phyloP scores from a whole-genome alignment of 64 coral and sea anemone genomes.

The Cladopsammia gracilis region DNA sequence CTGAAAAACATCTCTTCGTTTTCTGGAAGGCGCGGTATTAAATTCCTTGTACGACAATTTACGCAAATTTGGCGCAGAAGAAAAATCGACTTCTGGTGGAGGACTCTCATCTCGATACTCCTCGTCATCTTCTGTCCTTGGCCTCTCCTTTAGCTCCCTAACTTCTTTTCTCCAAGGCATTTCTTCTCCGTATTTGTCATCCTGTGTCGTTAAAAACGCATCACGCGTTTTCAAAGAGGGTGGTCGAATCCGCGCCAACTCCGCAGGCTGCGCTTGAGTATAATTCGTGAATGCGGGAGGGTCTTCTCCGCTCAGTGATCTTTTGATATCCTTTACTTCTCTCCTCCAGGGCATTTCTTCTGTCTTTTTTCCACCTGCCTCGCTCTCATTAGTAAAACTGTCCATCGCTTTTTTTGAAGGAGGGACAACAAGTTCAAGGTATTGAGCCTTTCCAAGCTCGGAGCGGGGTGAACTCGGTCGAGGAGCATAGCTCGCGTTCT shows the following conservation, averaged over 20 bases:
- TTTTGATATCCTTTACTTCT: slow-evolving; percentile 28
- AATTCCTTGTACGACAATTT: slow-evolving; percentile 69
- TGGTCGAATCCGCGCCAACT: not conserved
- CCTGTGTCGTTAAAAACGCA: slow-evolving; percentile 8
- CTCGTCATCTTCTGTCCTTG: slow-evolving; percentile 8
- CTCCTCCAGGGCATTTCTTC: slow-evolving; percentile 36
- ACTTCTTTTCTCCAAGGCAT: slow-evolving; percentile 51
- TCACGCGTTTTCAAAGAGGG: slow-evolving; percentile 50
- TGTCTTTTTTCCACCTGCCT: not conserved
- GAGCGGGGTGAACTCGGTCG: slow-evolving; percentile 30
- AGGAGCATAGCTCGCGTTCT: not conserved
- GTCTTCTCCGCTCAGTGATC: slow-evolving; percentile 1
- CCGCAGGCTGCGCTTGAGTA: not conserved
- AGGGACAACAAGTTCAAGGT: slow-evolving; percentile 16
- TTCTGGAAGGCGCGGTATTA: slow-evolving; percentile 7
- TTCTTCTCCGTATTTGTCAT: slow-evolving; percentile 32
- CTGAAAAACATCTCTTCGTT: slow-evolving; percentile 55
- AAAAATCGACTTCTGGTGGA: not conserved
- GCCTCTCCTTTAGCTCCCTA: slow-evolving; percentile 21
- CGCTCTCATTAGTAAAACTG: not conserved
- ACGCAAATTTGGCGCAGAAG: not conserved
- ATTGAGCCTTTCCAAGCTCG: slow-evolving; percentile 30
- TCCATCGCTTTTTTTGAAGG: slow-evolving; percentile 20
- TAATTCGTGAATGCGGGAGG: not conserved
- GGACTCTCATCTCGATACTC: slow-evolving; percentile 16